These are phyloP conservation scores for Condylura cristata DNA, from an alignment of 2,113 vertebrate genomes.

Conservation along the genomic window DNA sequence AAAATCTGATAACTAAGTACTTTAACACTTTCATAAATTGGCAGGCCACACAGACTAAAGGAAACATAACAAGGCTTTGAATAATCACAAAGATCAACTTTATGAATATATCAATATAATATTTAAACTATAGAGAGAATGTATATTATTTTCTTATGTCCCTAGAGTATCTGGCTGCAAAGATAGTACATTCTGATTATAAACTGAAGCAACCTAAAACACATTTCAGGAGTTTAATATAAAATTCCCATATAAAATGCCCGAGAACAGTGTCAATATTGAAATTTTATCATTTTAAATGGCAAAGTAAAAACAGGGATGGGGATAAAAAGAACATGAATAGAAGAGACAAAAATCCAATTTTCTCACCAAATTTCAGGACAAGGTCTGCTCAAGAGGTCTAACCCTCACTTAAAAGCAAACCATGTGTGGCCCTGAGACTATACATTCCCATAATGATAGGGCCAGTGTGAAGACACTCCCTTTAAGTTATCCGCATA, in stretches of 20 bases:
- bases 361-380: neutral
- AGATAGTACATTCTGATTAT: neutral
- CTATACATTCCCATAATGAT: neutral
- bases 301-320: neutral
- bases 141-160: neutral
- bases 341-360: neutral
- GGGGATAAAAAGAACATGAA: neutral
- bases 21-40: neutral
- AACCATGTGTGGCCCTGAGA: neutral
- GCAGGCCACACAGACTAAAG: neutral
- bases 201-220: neutral
- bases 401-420: too few species aligned
- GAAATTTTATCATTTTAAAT: neutral
- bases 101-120: neutral
- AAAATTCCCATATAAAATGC: conserved; percentile 5
- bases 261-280: neutral
- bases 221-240: neutral
- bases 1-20: neutral
- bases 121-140: neutral
- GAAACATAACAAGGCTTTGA: neutral
- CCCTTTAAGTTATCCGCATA: neutral
- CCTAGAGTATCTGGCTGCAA: neutral
- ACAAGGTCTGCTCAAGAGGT: neutral
- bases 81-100: neutral
- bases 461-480: neutral